phyloP scores from a whole-genome alignment of 2,888 invertebrate genomes.

The Eupithecia centaureata region DNA sequence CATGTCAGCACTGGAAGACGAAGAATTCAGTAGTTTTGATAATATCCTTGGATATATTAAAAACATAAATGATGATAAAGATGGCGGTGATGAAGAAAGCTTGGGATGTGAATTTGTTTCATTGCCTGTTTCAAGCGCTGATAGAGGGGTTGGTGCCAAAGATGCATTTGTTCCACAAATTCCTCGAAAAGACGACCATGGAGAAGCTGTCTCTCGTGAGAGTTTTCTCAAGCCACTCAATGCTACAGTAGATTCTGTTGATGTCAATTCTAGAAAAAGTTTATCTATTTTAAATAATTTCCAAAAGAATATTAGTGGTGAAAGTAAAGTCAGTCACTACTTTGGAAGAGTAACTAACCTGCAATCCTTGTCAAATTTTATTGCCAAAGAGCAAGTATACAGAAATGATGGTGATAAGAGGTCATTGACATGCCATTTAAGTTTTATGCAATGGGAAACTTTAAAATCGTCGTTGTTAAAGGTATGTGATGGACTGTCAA shows the following conservation, averaged over 20 bases:
- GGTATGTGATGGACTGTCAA: constrained; percentile 54
- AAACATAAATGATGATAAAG: constrained; percentile 54
- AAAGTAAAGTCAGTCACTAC: constrained; percentile 49
- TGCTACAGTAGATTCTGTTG: constrained; percentile 54
- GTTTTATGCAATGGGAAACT: constrained; percentile 83
- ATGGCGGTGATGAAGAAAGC: constrained; percentile 39
- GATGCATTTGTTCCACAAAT: constrained; percentile 8
- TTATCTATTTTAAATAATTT: constrained; percentile 48
- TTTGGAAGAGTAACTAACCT: constrained; percentile 60
- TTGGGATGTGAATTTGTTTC: constrained; percentile 20
- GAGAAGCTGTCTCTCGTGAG: constrained; percentile 30
- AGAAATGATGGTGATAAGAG: constrained; percentile 60
- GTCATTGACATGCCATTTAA: constrained; percentile 71
- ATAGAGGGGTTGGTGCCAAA: constrained; percentile 14
- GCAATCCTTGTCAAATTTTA: constrained; percentile 59
- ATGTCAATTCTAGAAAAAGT: constrained; percentile 58
- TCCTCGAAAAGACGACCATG: constrained; percentile 18
- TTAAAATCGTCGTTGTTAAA: constrained; percentile 68
- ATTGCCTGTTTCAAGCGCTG: constrained; percentile 12
- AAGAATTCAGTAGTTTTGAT: constrained; percentile 58
- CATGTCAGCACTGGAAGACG: constrained; percentile 54
- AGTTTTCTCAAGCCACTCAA: constrained; percentile 20
- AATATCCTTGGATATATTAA: constrained; percentile 61
- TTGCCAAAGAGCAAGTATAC: constrained; percentile 65
- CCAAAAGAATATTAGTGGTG: constrained; percentile 38